These are phyloP conservation scores for Gortyna flavago DNA, from an alignment of 2,888 invertebrate species.

Conservation along the genomic window DNA sequence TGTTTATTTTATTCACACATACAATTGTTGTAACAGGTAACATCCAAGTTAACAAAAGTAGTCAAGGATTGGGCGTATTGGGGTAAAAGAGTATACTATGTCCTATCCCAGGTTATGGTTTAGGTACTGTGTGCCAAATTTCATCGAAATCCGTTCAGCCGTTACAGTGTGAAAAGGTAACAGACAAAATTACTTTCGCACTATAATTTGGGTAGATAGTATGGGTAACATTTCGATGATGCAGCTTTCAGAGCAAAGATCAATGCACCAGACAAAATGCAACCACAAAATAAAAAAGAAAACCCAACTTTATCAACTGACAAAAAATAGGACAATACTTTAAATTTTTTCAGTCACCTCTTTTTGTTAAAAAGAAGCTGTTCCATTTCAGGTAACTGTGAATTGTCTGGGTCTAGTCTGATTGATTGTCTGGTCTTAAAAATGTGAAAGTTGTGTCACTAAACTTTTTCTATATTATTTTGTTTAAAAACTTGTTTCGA, in stretches of 20 bases:
- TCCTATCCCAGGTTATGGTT: not conserved
- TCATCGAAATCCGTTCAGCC: not conserved
- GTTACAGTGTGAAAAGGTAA: not conserved
- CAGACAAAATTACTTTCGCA: not conserved
- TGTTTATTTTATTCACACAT: too few relatives aligned
- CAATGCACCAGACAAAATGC: slow-evolving; percentile 61
- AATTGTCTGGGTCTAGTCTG: slow-evolving; percentile 27
- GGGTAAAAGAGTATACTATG: not conserved
- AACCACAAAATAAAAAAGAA: slow-evolving; percentile 26
- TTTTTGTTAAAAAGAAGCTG: slow-evolving; percentile 20
- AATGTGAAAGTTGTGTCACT: slow-evolving; percentile 47
- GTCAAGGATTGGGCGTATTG: too few relatives aligned
- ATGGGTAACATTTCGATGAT: not conserved
- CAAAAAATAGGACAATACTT: slow-evolving; percentile 49
- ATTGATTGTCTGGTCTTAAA: slow-evolving; percentile 21
- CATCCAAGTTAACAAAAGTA: too few relatives aligned
- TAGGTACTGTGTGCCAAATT: not conserved
- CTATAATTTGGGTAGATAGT: not conserved
- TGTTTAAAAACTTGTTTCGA: not conserved
- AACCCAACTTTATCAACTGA: not conserved
- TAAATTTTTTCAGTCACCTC: slow-evolving; percentile 29
- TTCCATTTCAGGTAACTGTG: slow-evolving; percentile 51
- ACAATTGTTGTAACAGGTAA: too few relatives aligned
- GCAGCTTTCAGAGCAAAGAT: slow-evolving; percentile 38
- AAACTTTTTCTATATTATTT: slow-evolving; percentile 21